Conservation (phyloP, 1,140 invertebrate genomes). For the Babylonia areolata region DNA sequence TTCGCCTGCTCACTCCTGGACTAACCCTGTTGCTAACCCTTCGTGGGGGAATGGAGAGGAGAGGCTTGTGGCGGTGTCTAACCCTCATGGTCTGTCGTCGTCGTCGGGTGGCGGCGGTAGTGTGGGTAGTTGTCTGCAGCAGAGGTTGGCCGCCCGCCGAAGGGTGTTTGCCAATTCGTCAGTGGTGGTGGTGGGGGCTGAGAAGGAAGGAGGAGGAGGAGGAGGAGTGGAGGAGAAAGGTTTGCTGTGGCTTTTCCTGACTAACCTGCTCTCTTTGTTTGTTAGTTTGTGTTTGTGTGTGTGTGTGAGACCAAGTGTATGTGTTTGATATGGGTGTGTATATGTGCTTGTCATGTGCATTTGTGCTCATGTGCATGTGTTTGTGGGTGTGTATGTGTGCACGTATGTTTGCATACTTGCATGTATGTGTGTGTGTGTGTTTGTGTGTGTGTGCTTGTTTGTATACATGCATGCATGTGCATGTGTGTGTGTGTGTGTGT, state of each 20-base stretch:
- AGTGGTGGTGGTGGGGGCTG: background rate
- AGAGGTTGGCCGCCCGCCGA: constrained; percentile 36
- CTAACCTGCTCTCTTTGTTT: too few relatives aligned
- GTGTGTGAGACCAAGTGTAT: background rate
- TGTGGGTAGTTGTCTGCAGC: constrained; percentile 42
- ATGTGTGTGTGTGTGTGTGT: background rate
- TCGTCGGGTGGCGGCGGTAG: constrained; percentile 56
- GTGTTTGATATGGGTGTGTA: background rate
- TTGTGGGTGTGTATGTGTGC: background rate
- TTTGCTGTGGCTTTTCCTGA: background rate
- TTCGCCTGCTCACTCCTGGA: background rate
- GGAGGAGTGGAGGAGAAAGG: constrained; percentile 13
- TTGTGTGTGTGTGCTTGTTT: background rate
- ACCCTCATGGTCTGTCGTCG: background rate
- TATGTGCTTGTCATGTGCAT: background rate
- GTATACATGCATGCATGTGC: background rate
- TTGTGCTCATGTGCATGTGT: background rate
- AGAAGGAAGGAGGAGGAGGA: background rate
- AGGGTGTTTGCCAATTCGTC: background rate
- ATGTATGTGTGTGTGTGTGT: background rate
- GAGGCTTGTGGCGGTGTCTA: background rate
- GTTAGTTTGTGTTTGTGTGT: constrained; percentile 5
- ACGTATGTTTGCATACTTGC: background rate
- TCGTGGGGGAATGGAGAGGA: background rate
- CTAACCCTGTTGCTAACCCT: background rate